Evolutionary conservation across 2,888 invertebrate species (phyloP).

Genomic region (Dimorphilus gyrociliatus): DNA sequence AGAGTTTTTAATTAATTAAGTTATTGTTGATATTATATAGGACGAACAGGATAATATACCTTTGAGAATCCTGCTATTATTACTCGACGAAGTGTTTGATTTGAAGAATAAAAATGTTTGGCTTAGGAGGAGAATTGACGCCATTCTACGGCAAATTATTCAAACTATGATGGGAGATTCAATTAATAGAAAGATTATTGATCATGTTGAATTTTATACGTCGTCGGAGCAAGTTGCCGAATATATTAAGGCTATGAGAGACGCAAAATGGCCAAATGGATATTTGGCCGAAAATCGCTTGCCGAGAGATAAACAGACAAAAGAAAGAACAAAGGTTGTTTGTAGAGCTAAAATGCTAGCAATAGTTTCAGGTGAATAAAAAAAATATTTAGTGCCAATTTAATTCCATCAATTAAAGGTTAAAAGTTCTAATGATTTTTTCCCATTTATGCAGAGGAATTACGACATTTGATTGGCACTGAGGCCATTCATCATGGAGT

Average conservation of each 20-base stretch:
- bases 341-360: slow-evolving; percentile 70
- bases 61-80: slow-evolving; percentile 55
- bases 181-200: slow-evolving; percentile 68
- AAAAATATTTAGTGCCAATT: not conserved
- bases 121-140: slow-evolving; percentile 58
- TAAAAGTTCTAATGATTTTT: not conserved
- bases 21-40: slow-evolving; percentile 8
- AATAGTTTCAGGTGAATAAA: slow-evolving; percentile 53
- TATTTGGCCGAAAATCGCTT: slow-evolving; percentile 42
- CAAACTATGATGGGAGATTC: slow-evolving; percentile 65
- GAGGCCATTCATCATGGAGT: slow-evolving; percentile 69
- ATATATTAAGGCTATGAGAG: slow-evolving; percentile 58
- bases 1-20: no score
- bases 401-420: not conserved
- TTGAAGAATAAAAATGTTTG: slow-evolving; percentile 62
- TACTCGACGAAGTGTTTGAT: slow-evolving; percentile 73
- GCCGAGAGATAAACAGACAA: slow-evolving; percentile 44
- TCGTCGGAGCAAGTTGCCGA: slow-evolving; percentile 73
- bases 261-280: slow-evolving; percentile 46
- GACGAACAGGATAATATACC: slow-evolving; percentile 58
- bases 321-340: slow-evolving; percentile 62
- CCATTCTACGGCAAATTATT: slow-evolving; percentile 56
- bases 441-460: slow-evolving; percentile 50
- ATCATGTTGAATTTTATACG: slow-evolving; percentile 67
- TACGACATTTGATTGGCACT: slow-evolving; percentile 71